These are phyloP conservation scores for Coecobrya sp. DNA, from an alignment of 2,888 invertebrate genomes.

Conservation along the genomic window DNA sequence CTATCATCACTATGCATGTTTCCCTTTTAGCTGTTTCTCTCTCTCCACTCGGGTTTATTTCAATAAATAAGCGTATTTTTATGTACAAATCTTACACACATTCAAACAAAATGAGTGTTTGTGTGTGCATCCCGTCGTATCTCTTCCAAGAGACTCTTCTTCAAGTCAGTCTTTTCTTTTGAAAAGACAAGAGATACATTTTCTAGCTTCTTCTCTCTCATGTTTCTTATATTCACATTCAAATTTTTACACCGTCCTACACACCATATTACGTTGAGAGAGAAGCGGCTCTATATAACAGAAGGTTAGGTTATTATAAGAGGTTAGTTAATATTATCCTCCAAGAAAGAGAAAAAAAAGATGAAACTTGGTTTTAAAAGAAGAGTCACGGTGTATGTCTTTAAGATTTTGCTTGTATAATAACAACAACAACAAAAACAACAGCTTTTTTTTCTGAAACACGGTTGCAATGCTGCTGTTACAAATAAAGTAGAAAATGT, in stretches of 20 bases:
- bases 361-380: too few species aligned
- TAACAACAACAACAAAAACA: background rate
- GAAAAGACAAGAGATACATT: conserved; percentile 19
- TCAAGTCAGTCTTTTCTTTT: background rate
- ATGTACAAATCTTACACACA: background rate
- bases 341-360: background rate
- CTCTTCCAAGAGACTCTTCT: background rate
- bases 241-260: conserved; percentile 68
- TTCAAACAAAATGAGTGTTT: background rate
- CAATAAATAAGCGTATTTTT: background rate
- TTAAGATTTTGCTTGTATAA: too few species aligned
- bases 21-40: conserved; percentile 33
- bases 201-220: conserved; percentile 13
- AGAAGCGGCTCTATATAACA: too few species aligned
- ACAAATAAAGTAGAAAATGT: background rate
- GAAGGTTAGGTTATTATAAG: background rate
- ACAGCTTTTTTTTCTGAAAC: too few species aligned
- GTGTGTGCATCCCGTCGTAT: too few species aligned
- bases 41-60: background rate
- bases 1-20: too few species aligned
- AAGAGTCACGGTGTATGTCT: too few species aligned
- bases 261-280: background rate
- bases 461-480: too few species aligned
- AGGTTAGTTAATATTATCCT: background rate
- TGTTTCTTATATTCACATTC: conserved; percentile 58